Evolutionary conservation across 2,797 vertebrate genomes (phyloP).

Genomic region (Pseudocheirus occidentalis): DNA sequence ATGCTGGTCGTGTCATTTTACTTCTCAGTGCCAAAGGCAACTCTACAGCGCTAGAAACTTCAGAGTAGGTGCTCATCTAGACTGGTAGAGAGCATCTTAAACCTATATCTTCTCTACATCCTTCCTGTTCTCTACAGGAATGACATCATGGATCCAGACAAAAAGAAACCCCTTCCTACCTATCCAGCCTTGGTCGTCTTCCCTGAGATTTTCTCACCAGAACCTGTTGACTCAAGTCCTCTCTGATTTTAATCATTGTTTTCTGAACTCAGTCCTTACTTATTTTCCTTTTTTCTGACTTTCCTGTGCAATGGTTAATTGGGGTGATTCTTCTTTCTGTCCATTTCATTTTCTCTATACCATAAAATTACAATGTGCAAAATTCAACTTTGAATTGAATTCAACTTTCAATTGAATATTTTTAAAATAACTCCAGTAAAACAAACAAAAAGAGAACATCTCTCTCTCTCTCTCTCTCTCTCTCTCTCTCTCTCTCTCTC

Average conservation of each 20-base stretch:
- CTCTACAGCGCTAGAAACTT: neutral
- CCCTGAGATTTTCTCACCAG: neutral
- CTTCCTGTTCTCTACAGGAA: neutral
- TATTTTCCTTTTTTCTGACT: neutral
- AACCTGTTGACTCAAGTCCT: neutral
- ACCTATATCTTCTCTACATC: neutral
- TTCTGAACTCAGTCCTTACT: neutral
- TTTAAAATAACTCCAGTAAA: slow-evolving; percentile 11
- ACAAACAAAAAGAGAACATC: neutral
- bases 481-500: too few species aligned
- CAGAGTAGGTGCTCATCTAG: neutral
- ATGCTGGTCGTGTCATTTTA: neutral
- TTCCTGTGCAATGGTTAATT: neutral
- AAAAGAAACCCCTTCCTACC: neutral
- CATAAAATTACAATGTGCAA: slow-evolving; percentile 10
- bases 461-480: too few species aligned
- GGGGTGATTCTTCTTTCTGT: slow-evolving; percentile 34
- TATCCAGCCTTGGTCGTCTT: neutral
- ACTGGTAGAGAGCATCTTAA: neutral
- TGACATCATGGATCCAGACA: neutral
- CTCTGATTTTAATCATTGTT: neutral
- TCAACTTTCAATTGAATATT: neutral
- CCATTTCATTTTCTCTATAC: slow-evolving; percentile 19
- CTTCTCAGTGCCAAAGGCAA: neutral
- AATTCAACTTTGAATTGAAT: neutral